phyloP scores from a whole-genome alignment of 2,888 invertebrate genomes.

The Dusona sp. region DNA sequence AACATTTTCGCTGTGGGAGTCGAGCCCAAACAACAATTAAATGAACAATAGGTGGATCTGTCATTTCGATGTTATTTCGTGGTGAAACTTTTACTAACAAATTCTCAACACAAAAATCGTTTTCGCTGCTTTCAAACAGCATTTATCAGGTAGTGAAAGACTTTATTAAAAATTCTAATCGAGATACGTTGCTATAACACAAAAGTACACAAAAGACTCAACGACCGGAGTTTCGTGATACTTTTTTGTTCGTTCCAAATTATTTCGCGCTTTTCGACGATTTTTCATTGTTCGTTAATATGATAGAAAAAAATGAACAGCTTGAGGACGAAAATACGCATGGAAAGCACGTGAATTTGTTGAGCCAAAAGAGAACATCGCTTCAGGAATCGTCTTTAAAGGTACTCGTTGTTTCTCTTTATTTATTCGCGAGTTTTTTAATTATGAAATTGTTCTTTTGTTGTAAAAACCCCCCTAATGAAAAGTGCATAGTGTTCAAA shows the following conservation, averaged over 20 bases:
- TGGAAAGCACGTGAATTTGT: slow-evolving; percentile 75
- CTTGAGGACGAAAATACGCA: slow-evolving; percentile 70
- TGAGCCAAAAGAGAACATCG: slow-evolving; percentile 78
- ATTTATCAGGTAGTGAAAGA: slow-evolving; percentile 29
- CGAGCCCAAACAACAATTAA: slow-evolving; percentile 5
- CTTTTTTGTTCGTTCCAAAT: neutral
- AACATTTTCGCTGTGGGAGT: neutral
- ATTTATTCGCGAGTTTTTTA: neutral
- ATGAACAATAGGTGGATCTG: slow-evolving; percentile 4
- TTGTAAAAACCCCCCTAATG: neutral
- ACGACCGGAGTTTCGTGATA: neutral
- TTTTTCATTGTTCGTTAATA: slow-evolving; percentile 67
- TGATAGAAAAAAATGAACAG: slow-evolving; percentile 79
- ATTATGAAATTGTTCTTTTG: neutral
- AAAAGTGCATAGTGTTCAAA: neutral
- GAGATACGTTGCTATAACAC: slow-evolving; percentile 46
- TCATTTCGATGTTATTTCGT: slow-evolving; percentile 23
- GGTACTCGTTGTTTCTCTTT: slow-evolving; percentile 70
- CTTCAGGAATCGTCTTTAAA: slow-evolving; percentile 78
- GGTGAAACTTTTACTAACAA: neutral
- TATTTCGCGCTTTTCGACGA: neutral
- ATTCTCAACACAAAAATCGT: slow-evolving; percentile 9
- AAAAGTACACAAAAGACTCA: slow-evolving; percentile 17
- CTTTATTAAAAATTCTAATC: slow-evolving; percentile 53
- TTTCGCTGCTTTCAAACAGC: neutral